These are phyloP conservation scores for Camponotus pennsylvanicus DNA, from an alignment of 1,140 invertebrate species.

Conservation along the genomic window DNA sequence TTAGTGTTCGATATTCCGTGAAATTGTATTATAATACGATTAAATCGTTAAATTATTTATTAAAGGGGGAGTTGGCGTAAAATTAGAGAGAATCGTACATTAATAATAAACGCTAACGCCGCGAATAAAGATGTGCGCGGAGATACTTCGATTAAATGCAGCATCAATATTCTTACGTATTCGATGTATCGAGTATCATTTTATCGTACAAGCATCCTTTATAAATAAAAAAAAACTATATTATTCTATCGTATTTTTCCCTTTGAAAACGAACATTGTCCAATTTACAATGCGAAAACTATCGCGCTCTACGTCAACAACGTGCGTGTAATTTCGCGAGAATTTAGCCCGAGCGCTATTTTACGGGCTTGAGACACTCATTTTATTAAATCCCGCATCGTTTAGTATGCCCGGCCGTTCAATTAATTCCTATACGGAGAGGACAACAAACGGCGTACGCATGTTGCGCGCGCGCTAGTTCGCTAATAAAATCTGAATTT, in stretches of 20 bases:
- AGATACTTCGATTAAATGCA: slow-evolving; percentile 1
- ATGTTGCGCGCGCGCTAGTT: slow-evolving; percentile 15
- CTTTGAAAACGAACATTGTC: not conserved
- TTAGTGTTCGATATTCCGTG: slow-evolving; percentile 57
- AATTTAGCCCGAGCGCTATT: slow-evolving; percentile 20
- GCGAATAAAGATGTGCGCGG: not conserved
- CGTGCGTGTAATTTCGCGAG: slow-evolving; percentile 2
- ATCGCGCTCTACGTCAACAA: not conserved
- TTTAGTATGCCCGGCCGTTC: slow-evolving; percentile 42
- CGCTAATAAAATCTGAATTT: slow-evolving; percentile 76
- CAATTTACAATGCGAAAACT: slow-evolving; percentile 21
- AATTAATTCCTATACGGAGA: slow-evolving; percentile 50
- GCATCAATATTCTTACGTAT: not conserved
- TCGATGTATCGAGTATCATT: not conserved
- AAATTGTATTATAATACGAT: slow-evolving; percentile 61
- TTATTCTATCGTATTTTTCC: slow-evolving; percentile 7
- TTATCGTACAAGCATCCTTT: too few relatives aligned
- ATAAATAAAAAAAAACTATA: not conserved
- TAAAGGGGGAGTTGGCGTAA: slow-evolving; percentile 39
- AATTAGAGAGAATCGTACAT: slow-evolving; percentile 39
- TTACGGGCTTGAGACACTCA: slow-evolving; percentile 36
- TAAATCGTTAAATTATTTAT: slow-evolving; percentile 61
- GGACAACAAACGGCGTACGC: slow-evolving; percentile 33
- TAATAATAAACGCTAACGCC: slow-evolving; percentile 3
- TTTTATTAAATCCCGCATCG: slow-evolving; percentile 52